phyloP scores from a whole-genome alignment of 2,113 vertebrate species.

The Podarcis cretensis region DNA sequence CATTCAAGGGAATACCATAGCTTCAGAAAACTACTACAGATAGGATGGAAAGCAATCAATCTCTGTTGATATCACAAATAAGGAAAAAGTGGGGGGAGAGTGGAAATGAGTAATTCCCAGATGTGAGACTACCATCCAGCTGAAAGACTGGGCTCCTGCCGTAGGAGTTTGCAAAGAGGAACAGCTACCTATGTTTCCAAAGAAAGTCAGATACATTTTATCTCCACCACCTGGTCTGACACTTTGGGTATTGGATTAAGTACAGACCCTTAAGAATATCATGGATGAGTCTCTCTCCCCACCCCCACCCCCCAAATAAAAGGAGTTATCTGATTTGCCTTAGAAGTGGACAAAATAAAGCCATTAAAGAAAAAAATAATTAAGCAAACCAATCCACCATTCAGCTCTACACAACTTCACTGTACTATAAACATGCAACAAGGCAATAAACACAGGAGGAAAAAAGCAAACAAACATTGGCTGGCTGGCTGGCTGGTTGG shows the following conservation, averaged over 20 bases:
- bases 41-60: too few species aligned
- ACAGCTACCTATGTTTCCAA: neutral
- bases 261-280: neutral
- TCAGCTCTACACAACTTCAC: constrained; percentile 35
- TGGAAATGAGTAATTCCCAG: neutral
- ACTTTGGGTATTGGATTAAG: neutral
- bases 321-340: neutral
- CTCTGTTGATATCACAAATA: too few species aligned
- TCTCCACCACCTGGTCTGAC: neutral
- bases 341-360: constrained; percentile 42
- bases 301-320: neutral
- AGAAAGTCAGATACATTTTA: neutral
- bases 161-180: neutral
- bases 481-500: neutral
- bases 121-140: neutral
- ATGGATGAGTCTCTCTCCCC: neutral
- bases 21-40: too few species aligned
- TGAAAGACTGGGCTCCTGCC: neutral
- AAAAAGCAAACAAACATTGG: constrained; percentile 70
- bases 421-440: constrained; percentile 54
- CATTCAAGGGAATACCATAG: too few species aligned
- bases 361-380: constrained; percentile 67
- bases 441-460: constrained; percentile 62
- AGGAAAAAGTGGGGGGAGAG: too few species aligned
- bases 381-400: constrained; percentile 47